Base-by-base conservation (phyloP, 2,797 vertebrate species). In the Melanotaenia maccullochi region DNA sequence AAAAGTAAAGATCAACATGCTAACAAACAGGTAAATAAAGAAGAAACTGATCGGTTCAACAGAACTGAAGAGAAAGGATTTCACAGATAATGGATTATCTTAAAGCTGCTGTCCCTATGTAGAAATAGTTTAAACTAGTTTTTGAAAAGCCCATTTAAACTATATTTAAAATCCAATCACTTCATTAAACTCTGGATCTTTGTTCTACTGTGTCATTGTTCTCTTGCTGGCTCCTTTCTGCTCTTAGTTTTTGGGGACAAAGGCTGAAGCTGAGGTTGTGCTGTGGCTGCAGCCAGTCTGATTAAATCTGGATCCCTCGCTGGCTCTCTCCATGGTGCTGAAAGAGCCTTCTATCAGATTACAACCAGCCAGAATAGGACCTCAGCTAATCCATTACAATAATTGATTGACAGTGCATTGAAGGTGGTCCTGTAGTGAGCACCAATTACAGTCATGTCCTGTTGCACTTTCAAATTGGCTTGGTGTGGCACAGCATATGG, bases 321-420 rank as follows among this genome's bases (percentile, higher is more conserved):
- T 93, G 95, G 93, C 94, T 96, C 96, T 97, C 96, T 96, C 96
- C 95, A 95, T 95, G 94, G 96, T 96, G 95, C 96, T 96, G 95
- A 97, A 97, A 96, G 95, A 96, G 95, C 93, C 94, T 94, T 96
- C 95, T 95, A 96, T 96, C 95, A 96, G 96, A 97, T 97, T 97
- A 97, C 94, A 95, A 86, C 87, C 93, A 89, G 95, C 93, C 94
- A 96, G 94, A 95, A 95, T 95, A 95, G 94, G 94, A 95, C 95
- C 95, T 95, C 94, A 91, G 95, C 95, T 96, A 96, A 97, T 96
- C 96, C 95, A 96, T 97, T 97, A 96, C 96, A 96, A 95, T 96
- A 96, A 97, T 96, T 97, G 96, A 97, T 97, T 97, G 95, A 95
- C 95, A 93, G 91, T 93, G 93, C 94, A 95, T 94, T 95, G 94